phyloP scores from a whole-genome alignment of 2,888 invertebrate genomes.

The Euproctis similis region DNA sequence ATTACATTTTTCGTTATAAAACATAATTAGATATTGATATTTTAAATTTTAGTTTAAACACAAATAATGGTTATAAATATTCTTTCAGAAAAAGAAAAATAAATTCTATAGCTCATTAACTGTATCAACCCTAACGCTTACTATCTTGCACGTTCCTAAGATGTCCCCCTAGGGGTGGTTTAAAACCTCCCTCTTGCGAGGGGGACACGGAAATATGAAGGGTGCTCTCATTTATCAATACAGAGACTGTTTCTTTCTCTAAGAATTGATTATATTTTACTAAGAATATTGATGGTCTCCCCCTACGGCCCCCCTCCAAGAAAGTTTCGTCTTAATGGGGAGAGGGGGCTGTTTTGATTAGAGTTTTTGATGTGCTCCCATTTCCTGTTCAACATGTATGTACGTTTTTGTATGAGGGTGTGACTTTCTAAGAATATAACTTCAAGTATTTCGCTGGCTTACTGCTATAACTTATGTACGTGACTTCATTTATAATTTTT shows the following conservation, averaged over 20 bases:
- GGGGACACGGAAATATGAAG: conserved; percentile 72
- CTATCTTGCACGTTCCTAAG: conserved; percentile 75
- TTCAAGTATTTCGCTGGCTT: too few species aligned
- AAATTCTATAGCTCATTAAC: conserved; percentile 70
- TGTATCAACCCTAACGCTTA: conserved; percentile 63
- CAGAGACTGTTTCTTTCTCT: conserved; percentile 74
- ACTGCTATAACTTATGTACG: too few species aligned
- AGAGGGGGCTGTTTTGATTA: conserved; percentile 49
- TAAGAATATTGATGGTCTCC: conserved; percentile 69
- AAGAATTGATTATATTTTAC: conserved; percentile 74
- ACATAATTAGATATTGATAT: too few species aligned
- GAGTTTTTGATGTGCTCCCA: conserved; percentile 54
- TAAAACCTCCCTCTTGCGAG: conserved; percentile 32
- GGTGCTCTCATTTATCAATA: conserved; percentile 75
- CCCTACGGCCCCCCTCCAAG: conserved; percentile 23
- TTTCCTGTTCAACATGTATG: conserved; percentile 21
- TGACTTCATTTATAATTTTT: too few species aligned
- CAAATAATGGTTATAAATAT: too few species aligned
- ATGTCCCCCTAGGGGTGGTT: conserved; percentile 44
- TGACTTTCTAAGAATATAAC: neutral
- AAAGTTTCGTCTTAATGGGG: conserved; percentile 47
- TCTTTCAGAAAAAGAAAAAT: conserved; percentile 23
- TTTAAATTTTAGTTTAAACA: too few species aligned
- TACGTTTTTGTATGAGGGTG: conserved; percentile 5
- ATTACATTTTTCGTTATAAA: too few species aligned